Base-by-base conservation (phyloP, 2,888 invertebrate species). In the Pseudeuparius sepicola region DNA sequence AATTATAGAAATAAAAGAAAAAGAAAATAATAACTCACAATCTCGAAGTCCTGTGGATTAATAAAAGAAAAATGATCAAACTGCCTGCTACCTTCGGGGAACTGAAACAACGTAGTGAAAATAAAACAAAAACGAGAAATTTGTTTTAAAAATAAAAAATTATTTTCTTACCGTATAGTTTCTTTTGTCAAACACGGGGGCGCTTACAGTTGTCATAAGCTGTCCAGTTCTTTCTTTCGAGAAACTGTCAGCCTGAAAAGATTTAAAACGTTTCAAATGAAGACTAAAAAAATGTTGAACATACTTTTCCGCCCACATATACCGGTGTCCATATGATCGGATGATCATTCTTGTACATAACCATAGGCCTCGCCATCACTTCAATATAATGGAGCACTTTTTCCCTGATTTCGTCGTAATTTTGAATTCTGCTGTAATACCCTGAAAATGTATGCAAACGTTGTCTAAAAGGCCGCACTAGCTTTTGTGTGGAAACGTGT, bases 311-410 rank as follows among this genome's bases (percentile, higher is more conserved):
- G 31, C 82, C 86, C 34, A 85, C 69, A 59, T 85, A 96, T 4
- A 85, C 88, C 0, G 93, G 86, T 46, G 93, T 93, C 97, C 97
- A 98, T 50, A 92, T 83, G 27, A 89, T 83, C 0, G 90, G 89
- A 62, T 90, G 89, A 49, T 87, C 78, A 25, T 82, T 82, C 59
- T 89, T 83, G 58, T 89, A 88, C 72, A 94, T 81, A 16, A 96
- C 94, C 73, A 98, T 81, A 0, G 97, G 96, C 26, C 96, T 71
- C 9, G 96, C 92, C 70, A 98, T 76, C 11, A 98, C 93, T 51
- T 89, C 81, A 29, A 96, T 79, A 57, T 96, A 92, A 59, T 94
- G 89, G 54, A 97, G 73, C 24, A 97, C 93, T 61, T 92, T 89
- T 43, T 84, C 80, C 42, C 83, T 78, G 4, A 94, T 87, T 63